phyloP scores from a whole-genome alignment of 2,797 vertebrate genomes.

The Cirrhinus molitorella region DNA sequence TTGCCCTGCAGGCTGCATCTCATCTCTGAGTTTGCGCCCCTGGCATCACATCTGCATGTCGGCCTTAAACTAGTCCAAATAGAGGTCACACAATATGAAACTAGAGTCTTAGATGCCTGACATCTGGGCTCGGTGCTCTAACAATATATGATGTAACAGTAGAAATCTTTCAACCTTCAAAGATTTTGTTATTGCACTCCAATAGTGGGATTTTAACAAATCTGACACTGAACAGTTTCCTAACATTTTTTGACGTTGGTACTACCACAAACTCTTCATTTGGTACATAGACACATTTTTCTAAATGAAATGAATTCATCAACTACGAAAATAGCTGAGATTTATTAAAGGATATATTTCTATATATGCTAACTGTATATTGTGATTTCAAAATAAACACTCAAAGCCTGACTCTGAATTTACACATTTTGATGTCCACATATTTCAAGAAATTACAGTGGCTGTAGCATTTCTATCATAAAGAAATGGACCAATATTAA shows the following conservation, averaged over 20 bases:
- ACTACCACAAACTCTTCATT: not conserved
- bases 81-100: constrained; percentile 42
- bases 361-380: too few species aligned
- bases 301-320: not conserved
- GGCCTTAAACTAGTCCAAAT: constrained; percentile 27
- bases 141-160: not conserved
- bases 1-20: constrained; percentile 20
- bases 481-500: too few species aligned
- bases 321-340: not conserved
- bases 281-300: not conserved
- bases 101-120: constrained; percentile 27
- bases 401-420: too few species aligned
- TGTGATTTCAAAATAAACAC: too few species aligned
- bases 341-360: too few species aligned
- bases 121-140: constrained; percentile 18
- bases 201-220: not conserved
- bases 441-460: too few species aligned
- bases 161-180: not conserved
- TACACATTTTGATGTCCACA: too few species aligned
- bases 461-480: too few species aligned
- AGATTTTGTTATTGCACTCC: not conserved
- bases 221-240: not conserved
- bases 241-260: not conserved
- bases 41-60: not conserved
- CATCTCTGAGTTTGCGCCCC: constrained; percentile 14